Conservation (phyloP, 2,113 vertebrate species). For the Nibea albiflora region DNA sequence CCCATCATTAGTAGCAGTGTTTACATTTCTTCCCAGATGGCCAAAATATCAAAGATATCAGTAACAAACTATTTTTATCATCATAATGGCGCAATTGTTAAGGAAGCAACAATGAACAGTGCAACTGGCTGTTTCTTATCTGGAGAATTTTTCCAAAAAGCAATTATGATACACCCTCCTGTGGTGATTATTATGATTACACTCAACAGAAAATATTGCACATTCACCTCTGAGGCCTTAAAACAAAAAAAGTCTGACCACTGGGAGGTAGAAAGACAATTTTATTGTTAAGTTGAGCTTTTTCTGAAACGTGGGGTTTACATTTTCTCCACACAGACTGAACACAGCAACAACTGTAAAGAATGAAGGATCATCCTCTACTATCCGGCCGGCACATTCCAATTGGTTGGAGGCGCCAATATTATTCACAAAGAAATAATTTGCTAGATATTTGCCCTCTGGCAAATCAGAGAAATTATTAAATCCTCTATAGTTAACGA, state of each 20-base stretch:
- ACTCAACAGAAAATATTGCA: neutral
- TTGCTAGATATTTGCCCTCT: neutral
- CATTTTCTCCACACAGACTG: constrained; percentile 28
- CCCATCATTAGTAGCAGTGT: neutral
- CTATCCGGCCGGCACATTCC: constrained; percentile 37
- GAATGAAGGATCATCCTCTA: constrained; percentile 13
- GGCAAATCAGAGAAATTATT: constrained; percentile 14
- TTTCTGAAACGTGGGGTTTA: constrained; percentile 34
- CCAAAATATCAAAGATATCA: neutral
- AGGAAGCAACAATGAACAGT: neutral
- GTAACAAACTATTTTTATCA: neutral
- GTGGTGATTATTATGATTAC: constrained; percentile 14
- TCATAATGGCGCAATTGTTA: neutral
- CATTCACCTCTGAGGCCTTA: neutral
- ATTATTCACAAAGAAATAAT: neutral
- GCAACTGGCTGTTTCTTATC: neutral
- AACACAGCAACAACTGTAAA: constrained; percentile 30
- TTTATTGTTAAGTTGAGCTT: constrained; percentile 56
- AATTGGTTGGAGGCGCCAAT: neutral
- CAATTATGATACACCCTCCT: constrained; percentile 18
- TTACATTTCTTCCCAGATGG: neutral
- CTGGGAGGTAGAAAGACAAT: constrained; percentile 59
- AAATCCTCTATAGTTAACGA: neutral
- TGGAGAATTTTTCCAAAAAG: neutral
- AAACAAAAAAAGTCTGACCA: neutral